Conservation (phyloP, 1,140 invertebrate species). For the Atta texana region DNA sequence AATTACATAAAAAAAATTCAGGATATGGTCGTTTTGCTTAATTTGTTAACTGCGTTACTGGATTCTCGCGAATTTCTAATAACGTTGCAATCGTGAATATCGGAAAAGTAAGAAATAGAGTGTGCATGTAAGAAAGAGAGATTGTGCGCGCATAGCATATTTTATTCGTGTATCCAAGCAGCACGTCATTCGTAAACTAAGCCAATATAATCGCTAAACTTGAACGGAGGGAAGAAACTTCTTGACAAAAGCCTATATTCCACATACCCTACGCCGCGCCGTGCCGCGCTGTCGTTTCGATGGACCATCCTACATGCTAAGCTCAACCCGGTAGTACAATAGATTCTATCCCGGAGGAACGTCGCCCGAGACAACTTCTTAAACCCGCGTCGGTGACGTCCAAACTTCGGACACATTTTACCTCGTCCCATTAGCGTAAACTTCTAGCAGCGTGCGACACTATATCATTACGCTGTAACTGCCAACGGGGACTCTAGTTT, state of each 20-base stretch:
- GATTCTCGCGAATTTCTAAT: slow-evolving; percentile 32
- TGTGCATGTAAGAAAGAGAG: neutral
- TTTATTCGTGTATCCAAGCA: slow-evolving; percentile 69
- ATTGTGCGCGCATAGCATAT: slow-evolving; percentile 55
- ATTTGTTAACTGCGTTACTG: neutral
- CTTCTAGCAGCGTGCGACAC: slow-evolving; percentile 71
- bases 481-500: slow-evolving; percentile 44
- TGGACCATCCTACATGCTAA: slow-evolving; percentile 54
- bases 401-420: slow-evolving; percentile 82
- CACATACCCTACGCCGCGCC: neutral
- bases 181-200: slow-evolving; percentile 74
- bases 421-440: slow-evolving; percentile 78
- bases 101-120: neutral
- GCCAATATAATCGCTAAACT: slow-evolving; percentile 73
- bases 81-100: slow-evolving; percentile 27
- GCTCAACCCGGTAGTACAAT: slow-evolving; percentile 69
- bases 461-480: slow-evolving; percentile 79
- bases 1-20: slow-evolving; percentile 17
- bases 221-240: slow-evolving; percentile 70
- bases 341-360: slow-evolving; percentile 71
- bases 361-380: slow-evolving; percentile 79
- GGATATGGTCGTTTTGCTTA: neutral
- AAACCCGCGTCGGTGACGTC: slow-evolving; percentile 76
- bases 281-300: slow-evolving; percentile 34
- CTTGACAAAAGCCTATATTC: slow-evolving; percentile 75